phyloP scores from a whole-genome alignment of 2,888 invertebrate species.

The Geophilus truncorum region DNA sequence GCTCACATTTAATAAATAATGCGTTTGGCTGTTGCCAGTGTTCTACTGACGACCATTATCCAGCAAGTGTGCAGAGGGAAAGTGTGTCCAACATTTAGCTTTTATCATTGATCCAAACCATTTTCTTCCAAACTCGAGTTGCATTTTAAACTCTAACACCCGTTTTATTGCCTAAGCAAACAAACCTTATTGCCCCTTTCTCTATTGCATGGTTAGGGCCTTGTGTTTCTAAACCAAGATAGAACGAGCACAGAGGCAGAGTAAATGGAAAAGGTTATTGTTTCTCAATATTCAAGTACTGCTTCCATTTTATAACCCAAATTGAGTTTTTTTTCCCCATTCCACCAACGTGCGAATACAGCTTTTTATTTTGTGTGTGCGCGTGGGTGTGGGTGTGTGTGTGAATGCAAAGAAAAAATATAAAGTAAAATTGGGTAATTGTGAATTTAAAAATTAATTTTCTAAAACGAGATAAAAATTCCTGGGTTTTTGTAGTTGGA shows the following conservation, averaged over 20 bases:
- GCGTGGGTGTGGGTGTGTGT: no score
- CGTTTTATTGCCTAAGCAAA: neutral
- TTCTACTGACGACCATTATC: neutral
- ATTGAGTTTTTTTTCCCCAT: neutral
- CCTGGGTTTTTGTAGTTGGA: neutral
- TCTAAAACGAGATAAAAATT: neutral
- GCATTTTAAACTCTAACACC: neutral
- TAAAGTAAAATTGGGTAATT: no score
- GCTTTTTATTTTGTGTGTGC: neutral
- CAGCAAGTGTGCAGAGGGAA: neutral
- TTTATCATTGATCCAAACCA: neutral
- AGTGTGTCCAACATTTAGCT: neutral
- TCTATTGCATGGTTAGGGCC: neutral
- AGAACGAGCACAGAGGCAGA: neutral
- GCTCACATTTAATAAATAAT: neutral
- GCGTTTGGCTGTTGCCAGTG: neutral
- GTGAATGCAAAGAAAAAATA: no score
- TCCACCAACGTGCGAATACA: neutral
- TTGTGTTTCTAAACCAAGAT: neutral
- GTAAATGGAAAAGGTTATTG: neutral
- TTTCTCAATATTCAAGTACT: neutral
- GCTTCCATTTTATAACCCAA: neutral
- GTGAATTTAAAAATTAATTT: neutral
- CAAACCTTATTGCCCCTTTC: constrained; percentile 10
- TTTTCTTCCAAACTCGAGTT: neutral